A percentile compares a stretch with the other conserved stretches of the same genome.
These are phyloP conservation scores for Criorhina ranunculi DNA, from an alignment of 2,888 invertebrate genomes.

Conservation along the genomic window DNA sequence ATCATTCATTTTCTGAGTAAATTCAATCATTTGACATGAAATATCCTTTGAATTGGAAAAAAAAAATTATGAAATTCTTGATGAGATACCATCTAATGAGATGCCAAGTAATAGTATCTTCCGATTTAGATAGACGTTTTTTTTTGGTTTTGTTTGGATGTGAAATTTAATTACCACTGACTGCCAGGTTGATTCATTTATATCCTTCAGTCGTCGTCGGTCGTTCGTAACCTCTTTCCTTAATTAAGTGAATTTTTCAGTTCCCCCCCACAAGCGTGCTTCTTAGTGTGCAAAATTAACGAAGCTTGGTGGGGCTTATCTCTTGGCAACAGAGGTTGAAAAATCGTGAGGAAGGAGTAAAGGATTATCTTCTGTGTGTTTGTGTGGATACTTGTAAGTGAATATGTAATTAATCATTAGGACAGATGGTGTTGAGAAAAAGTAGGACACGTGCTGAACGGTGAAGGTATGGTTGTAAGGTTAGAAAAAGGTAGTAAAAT, in stretches of 20 bases:
- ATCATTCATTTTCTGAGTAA: background rate
- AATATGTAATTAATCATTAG: slow-evolving; percentile 49
- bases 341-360: background rate
- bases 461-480: background rate
- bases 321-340: slow-evolving; percentile 7
- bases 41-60: too few relatives aligned
- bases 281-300: slow-evolving; percentile 37
- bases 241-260: slow-evolving; percentile 36
- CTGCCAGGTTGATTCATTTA: slow-evolving; percentile 35
- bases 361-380: slow-evolving; percentile 24
- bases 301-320: slow-evolving; percentile 31
- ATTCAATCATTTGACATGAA: slow-evolving; percentile 7
- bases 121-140: background rate
- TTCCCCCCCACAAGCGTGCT: background rate
- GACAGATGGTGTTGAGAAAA: slow-evolving; percentile 25
- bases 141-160: background rate
- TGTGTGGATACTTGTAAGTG: slow-evolving; percentile 11
- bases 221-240: slow-evolving; percentile 21
- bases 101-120: background rate
- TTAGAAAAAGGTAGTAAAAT: background rate
- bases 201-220: slow-evolving; percentile 18
- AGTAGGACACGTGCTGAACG: slow-evolving; percentile 6
- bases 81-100: background rate
- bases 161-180: slow-evolving; percentile 19
- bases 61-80: background rate